These are phyloP conservation scores for Unio pictorum DNA, from an alignment of 2,888 invertebrate genomes.

Conservation along the genomic window DNA sequence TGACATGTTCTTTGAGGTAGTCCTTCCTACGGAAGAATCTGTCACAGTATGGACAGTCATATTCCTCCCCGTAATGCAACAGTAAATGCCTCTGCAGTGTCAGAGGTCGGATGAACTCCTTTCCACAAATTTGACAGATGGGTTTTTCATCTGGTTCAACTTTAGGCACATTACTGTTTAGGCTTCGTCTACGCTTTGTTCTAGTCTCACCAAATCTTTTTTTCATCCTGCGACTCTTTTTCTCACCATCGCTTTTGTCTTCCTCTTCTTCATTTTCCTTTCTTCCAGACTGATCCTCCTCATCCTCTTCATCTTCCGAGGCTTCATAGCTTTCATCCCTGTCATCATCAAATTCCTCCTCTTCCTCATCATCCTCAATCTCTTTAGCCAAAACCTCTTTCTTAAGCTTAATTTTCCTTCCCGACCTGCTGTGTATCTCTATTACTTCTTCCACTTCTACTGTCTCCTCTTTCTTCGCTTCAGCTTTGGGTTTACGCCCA, in stretches of 20 bases:
- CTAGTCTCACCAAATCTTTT: constrained; percentile 1
- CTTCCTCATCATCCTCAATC: constrained; percentile 7
- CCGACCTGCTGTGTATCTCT: not conserved
- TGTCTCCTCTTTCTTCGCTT: constrained; percentile 6
- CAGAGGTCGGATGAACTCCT: constrained; percentile 10
- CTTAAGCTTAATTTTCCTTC: too few relatives aligned
- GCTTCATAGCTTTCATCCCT: constrained; percentile 6
- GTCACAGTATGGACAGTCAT: constrained; percentile 32
- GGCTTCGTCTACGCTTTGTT: not conserved
- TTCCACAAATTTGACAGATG: constrained; percentile 16
- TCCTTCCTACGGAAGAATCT: constrained; percentile 28
- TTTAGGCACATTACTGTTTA: not conserved
- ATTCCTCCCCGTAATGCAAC: constrained; percentile 22
- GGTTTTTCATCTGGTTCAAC: constrained; percentile 7
- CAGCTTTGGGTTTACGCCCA: constrained; percentile 4
- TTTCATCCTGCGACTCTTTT: not conserved
- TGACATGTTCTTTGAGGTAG: constrained; percentile 22
- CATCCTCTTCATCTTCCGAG: constrained; percentile 1
- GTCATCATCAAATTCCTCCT: constrained; percentile 10
- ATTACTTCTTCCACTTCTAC: constrained; percentile 7
- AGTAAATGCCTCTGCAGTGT: constrained; percentile 23
- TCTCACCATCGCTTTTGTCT: not conserved
- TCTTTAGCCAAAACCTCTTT: too few relatives aligned
- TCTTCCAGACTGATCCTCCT: not conserved
- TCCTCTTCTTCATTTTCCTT: constrained; percentile 7